Base-by-base conservation (phyloP, 2,888 invertebrate genomes). In the Zaprionus lineosus region DNA sequence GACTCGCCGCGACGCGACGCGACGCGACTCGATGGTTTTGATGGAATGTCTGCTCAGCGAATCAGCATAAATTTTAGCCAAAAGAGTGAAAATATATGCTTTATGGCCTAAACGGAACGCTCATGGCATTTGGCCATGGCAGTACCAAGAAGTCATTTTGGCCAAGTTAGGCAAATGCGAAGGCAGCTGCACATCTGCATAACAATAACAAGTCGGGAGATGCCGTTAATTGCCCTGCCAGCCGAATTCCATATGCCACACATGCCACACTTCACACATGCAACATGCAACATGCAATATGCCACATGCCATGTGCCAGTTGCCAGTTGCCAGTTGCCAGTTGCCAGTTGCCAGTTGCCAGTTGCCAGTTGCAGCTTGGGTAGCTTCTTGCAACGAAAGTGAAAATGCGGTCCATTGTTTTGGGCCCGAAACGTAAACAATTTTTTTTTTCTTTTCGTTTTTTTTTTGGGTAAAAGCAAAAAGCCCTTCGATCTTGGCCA, bases 91-190 rank as follows among this genome's bases (percentile, higher is more conserved):
- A 74, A 51, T 68, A 81, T 71, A 74, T 74, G 78, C 44, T 69
- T 82, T 78, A 72, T 78, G 65, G 82, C 53, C 15, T 78, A 77
- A 60, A 79, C 82, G 78, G 70, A 79, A 79, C n/a, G n/a, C n/a
- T n/a, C n/a, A n/a, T n/a, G n/a, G n/a, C n/a, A 79, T 82, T 66
- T 62, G 62, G 40, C 36, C n/a, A 58, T 12, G 62, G 40, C 36
- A 8, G 55, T 12, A 14, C 14, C 28, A 53, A 60, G 28, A 46
- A 43, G 50, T 28, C 31, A 50, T 43, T 7, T 19, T 56, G 33
- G 39, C 48, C 24, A 77, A 58, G 60, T n/a, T n/a, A n/a, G n/a
- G n/a, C n/a, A n/a, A 58, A 39, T 59, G 44, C 36, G 29, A 29
- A 39, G 56, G 16, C 26, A 39, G 11, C 31, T 5, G 18, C 2